These are phyloP conservation scores for Brachypodius melanocephalos DNA, from an alignment of 2,113 vertebrate genomes.

Conservation along the genomic window DNA sequence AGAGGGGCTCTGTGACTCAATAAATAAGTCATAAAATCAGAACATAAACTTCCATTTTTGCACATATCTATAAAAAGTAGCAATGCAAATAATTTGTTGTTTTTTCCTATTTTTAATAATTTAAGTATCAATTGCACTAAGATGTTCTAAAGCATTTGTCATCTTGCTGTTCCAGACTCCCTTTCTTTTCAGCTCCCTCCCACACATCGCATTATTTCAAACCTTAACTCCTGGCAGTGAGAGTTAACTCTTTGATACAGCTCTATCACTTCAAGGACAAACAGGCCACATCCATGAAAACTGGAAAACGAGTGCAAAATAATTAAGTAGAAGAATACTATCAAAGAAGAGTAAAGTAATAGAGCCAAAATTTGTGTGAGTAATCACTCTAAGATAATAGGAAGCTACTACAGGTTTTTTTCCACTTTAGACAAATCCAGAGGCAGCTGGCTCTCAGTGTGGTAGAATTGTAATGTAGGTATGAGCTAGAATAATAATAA, in stretches of 20 bases:
- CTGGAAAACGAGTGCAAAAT: neutral
- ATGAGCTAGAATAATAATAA: neutral
- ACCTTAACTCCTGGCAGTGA: neutral
- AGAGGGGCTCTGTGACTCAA: neutral
- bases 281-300: neutral
- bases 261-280: neutral
- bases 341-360: neutral
- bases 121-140: neutral
- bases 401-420: neutral
- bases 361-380: neutral
- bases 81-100: neutral
- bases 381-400: neutral
- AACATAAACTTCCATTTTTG: neutral
- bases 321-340: neutral
- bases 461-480: neutral
- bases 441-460: neutral
- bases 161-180: neutral
- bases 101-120: neutral
- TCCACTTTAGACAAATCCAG: neutral
- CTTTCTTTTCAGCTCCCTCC: slow-evolving; percentile 18
- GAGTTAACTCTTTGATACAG: slow-evolving; percentile 15
- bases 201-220: slow-evolving; percentile 46
- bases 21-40: neutral
- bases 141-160: neutral
- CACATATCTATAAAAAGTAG: neutral